Evolutionary conservation across 2,113 vertebrate species (phyloP).

Genomic region (Progne subis): DNA sequence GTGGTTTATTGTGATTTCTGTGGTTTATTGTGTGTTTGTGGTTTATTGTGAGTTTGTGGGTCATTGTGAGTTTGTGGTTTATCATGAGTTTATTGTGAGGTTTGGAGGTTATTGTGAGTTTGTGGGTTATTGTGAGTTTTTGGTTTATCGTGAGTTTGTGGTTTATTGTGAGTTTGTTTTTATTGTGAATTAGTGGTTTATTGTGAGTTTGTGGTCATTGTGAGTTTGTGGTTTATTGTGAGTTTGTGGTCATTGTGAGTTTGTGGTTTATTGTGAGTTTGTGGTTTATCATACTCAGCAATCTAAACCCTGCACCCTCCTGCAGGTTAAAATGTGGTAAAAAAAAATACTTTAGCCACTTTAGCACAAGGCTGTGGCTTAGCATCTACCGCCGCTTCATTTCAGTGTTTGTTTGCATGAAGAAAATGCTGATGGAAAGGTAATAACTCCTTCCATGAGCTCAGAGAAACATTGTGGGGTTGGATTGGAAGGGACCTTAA

Average conservation of each 20-base stretch:
- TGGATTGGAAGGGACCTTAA: neutral
- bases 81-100: no score
- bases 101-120: no score
- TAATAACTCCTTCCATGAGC: neutral
- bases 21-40: no score
- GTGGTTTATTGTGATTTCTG: no score
- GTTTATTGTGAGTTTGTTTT: no score
- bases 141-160: no score
- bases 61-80: no score
- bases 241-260: neutral
- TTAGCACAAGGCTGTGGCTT: neutral
- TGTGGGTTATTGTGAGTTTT: no score
- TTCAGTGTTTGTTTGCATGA: neutral
- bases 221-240: no score
- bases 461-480: neutral
- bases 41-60: no score
- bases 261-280: neutral
- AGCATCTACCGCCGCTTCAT: neutral
- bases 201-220: no score
- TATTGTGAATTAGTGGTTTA: no score
- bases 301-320: neutral
- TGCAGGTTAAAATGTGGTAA: neutral
- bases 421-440: conserved; percentile 1
- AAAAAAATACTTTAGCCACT: neutral
- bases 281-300: neutral